Conservation (phyloP, 1,140 invertebrate species). For the Tenebrio molitor region DNA sequence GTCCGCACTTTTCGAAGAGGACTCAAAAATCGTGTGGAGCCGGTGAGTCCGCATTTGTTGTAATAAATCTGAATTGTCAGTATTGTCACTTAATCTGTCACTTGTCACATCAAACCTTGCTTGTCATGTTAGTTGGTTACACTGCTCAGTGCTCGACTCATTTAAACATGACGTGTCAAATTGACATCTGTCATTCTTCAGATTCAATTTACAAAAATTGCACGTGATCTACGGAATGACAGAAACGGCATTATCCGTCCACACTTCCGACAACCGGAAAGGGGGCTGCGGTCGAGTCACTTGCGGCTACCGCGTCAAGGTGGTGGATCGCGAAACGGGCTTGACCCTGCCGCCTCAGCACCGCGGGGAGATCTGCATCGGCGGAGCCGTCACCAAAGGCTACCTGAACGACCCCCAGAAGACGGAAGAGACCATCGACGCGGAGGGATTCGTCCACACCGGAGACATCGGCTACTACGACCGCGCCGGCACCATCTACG, state of each 20-base stretch:
- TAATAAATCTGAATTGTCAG: too few species aligned
- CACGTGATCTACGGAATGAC: conserved; percentile 79
- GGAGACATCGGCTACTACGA: conserved; percentile 85
- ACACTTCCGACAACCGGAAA: background rate
- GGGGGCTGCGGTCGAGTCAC: background rate
- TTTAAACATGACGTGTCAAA: too few species aligned
- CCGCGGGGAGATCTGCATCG: conserved; percentile 78
- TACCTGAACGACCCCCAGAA: conserved; percentile 72
- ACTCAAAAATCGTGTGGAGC: background rate
- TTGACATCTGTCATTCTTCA: background rate
- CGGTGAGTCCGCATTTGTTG: too few species aligned
- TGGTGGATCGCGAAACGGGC: conserved; percentile 67
- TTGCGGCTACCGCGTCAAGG: conserved; percentile 2
- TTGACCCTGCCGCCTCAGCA: conserved; percentile 71
- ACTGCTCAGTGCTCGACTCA: too few species aligned
- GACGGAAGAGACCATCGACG: conserved; percentile 70
- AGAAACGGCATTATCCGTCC: conserved; percentile 68
- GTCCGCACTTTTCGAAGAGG: background rate
- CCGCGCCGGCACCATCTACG: conserved; percentile 75
- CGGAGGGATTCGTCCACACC: conserved; percentile 80
- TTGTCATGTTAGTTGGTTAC: too few species aligned
- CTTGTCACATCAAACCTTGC: too few species aligned
- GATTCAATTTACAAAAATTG: conserved; percentile 61
- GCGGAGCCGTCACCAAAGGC: conserved; percentile 75
- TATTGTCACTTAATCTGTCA: background rate